Evolutionary conservation across 2,888 invertebrate genomes (phyloP).

Genomic region (Helicoverpa assulta): DNA sequence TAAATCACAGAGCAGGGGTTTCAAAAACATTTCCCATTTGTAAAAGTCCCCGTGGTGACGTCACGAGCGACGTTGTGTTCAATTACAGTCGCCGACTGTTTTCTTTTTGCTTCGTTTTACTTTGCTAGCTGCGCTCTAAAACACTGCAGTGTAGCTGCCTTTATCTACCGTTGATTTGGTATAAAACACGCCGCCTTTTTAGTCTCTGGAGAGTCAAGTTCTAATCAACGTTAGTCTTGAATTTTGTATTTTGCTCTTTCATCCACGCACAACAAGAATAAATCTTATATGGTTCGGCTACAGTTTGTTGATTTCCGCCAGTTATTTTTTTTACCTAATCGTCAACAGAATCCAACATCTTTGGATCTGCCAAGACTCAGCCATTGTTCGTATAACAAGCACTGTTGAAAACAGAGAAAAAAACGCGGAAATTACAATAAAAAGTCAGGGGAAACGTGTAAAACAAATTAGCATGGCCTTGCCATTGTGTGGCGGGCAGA

Average conservation of each 20-base stretch:
- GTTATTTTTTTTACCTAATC: not conserved
- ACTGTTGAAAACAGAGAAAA: constrained; percentile 50
- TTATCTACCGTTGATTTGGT: constrained; percentile 6
- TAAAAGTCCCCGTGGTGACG: constrained; percentile 10
- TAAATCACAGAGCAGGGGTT: constrained; percentile 11
- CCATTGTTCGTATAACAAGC: constrained; percentile 39
- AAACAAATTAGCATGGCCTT: constrained; percentile 74
- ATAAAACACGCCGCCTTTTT: constrained; percentile 9
- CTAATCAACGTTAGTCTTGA: not conserved
- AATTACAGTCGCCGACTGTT: constrained; percentile 36
- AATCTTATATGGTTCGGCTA: too few relatives aligned
- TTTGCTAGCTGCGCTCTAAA: constrained; percentile 10
- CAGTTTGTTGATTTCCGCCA: not conserved
- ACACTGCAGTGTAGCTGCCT: not conserved
- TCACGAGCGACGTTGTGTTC: constrained; percentile 29
- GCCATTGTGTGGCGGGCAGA: constrained; percentile 71
- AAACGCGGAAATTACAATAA: constrained; percentile 66
- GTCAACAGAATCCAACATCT: constrained; percentile 2
- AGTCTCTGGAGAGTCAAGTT: not conserved
- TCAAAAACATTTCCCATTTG: constrained; percentile 19
- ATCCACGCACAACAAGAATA: too few relatives aligned
- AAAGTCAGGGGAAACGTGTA: constrained; percentile 67
- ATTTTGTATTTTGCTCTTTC: too few relatives aligned
- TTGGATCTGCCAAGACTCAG: constrained; percentile 18
- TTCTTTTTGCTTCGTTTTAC: constrained; percentile 25